Conservation (phyloP, 2,888 invertebrate genomes). For the Drosophila neutralis region DNA sequence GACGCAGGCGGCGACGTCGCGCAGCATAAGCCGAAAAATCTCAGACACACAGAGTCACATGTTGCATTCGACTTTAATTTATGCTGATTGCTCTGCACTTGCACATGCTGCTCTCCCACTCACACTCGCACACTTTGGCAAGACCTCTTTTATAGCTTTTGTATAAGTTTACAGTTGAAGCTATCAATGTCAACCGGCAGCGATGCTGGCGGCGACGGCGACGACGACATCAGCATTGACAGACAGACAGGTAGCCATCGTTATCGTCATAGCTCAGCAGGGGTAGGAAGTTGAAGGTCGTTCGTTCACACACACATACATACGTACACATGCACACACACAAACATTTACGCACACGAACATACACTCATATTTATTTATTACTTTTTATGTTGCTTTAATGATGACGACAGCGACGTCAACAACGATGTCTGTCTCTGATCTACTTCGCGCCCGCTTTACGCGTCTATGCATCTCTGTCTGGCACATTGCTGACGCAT, state of each 20-base stretch:
- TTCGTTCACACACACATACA: slow-evolving; percentile 59
- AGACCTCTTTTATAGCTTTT: slow-evolving; percentile 58
- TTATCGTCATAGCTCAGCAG: slow-evolving; percentile 50
- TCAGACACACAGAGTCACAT: slow-evolving; percentile 66
- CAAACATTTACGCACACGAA: slow-evolving; percentile 27
- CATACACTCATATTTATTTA: slow-evolving; percentile 73
- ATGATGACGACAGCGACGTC: slow-evolving; percentile 68
- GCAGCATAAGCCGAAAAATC: slow-evolving; percentile 58
- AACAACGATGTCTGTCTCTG: slow-evolving; percentile 45
- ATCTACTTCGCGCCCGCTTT: slow-evolving; percentile 69
- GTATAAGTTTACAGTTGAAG: slow-evolving; percentile 73
- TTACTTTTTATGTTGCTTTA: slow-evolving; percentile 79
- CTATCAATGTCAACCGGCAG: slow-evolving; percentile 74
- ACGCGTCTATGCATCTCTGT: slow-evolving; percentile 68
- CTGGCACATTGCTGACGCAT: slow-evolving; percentile 41
- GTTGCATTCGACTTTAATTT: slow-evolving; percentile 78
- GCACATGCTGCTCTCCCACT: slow-evolving; percentile 23
- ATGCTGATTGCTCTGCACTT: slow-evolving; percentile 64
- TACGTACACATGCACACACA: slow-evolving; percentile 22
- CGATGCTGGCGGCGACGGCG: slow-evolving; percentile 39
- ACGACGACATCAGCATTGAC: slow-evolving; percentile 55
- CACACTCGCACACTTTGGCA: slow-evolving; percentile 20
- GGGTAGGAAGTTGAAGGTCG: slow-evolving; percentile 78
- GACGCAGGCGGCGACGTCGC: slow-evolving; percentile 33
- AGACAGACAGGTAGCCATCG: slow-evolving; percentile 60